phyloP scores from a whole-genome alignment of 2,113 vertebrate species.

The Elgaria multicarinata region DNA sequence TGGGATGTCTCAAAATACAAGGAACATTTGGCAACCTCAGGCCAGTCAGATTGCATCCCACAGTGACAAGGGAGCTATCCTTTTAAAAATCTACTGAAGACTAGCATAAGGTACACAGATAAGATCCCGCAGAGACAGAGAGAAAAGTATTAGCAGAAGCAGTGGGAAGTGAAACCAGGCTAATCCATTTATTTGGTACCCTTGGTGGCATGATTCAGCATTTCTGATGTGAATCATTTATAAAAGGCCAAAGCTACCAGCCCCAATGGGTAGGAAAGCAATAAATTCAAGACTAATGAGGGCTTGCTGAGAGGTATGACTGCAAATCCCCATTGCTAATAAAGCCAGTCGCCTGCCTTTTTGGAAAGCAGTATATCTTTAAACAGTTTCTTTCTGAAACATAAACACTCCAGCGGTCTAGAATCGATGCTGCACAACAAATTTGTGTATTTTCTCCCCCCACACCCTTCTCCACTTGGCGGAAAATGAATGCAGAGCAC shows the following conservation, averaged over 20 bases:
- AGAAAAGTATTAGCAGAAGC: conserved; percentile 5
- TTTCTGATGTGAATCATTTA: conserved; percentile 44
- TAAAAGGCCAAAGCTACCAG: conserved; percentile 43
- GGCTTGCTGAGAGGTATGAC: conserved; percentile 47
- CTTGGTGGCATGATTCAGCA: conserved; percentile 41
- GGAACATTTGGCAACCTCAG: neutral
- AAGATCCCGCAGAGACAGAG: neutral
- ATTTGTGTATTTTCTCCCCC: conserved; percentile 43
- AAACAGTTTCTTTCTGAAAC: conserved; percentile 44
- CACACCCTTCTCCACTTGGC: conserved; percentile 46
- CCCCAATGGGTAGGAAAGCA: conserved; percentile 36
- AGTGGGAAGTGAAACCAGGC: conserved; percentile 3
- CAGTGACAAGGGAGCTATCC: neutral
- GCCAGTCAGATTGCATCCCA: neutral
- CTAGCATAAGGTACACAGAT: neutral
- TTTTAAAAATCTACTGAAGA: neutral
- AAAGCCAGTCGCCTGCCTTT: conserved; percentile 54
- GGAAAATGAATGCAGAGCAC: conserved; percentile 50
- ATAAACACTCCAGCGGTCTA: conserved; percentile 47
- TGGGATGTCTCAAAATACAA: neutral
- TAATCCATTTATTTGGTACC: conserved; percentile 31
- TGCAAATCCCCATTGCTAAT: conserved; percentile 49
- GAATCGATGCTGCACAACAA: conserved; percentile 38
- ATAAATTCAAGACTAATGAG: conserved; percentile 58
- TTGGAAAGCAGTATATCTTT: conserved; percentile 55